Base-by-base conservation (phyloP, 2,113 vertebrate species). In the Sinocyclocheilus anshuiensis region DNA sequence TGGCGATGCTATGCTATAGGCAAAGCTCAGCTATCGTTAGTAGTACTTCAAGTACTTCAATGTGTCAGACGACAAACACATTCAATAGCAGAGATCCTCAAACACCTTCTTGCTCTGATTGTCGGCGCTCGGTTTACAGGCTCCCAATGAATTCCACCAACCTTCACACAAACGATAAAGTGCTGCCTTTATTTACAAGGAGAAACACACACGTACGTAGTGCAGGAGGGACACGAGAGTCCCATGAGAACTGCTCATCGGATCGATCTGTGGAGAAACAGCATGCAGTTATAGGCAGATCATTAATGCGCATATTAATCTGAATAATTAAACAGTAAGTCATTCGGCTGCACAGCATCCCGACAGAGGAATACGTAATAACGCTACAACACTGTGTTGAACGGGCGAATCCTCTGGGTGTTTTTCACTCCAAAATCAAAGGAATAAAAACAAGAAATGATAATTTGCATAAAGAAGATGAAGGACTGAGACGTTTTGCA, bases 121-220 rank as follows among this genome's bases (percentile, higher is more conserved):
- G 94, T 95, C 95, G 92, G 93, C 90, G 94, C 94, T 95, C 92
- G 91, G 93, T 93, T 94, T 85, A 91, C 84, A 92, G 92, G 91
- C 89, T 91, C 89, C 89, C 86, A 45, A 6, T 61, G 6, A 33
- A 26, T 55, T 65, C 6, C 39, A 65, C 85, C 13, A 84, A 90
- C 88, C 83, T 89, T 90, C 48, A 18, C 81, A 82, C 86, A 75
- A 75, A 90, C 84, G 92, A 90, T 95, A 94, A 95, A 94, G 93
- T 94, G 93, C 94, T 94, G 93, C 91, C 93, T 85, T 94, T 91
- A 90, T 91, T 85, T 93, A 91, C 89, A 90, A 92, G 86, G 86
- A 92, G 87, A 92, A 81, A 48, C 45, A 90, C 76, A 80, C 80
- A 63, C 53, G 12, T 20, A 72, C 9, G 22, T 53, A 26, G 63